Base-by-base conservation (phyloP, 1,140 invertebrate species). In the Tetragonula clypearis region DNA sequence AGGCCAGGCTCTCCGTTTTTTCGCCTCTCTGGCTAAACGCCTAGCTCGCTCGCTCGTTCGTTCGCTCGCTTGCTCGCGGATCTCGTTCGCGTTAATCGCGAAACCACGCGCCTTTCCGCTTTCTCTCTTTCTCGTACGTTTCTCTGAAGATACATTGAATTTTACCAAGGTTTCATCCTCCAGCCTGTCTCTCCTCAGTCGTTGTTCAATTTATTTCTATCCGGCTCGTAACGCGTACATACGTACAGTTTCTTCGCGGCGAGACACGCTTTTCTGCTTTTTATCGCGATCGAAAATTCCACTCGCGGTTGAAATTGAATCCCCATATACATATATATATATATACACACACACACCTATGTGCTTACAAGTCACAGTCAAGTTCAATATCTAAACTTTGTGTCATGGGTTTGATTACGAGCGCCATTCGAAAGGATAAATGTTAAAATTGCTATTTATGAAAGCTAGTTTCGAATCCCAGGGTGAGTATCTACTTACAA, bases 101-200 rank as follows among this genome's bases (percentile, higher is more conserved):
- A 68, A 68, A 35, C 66, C 66, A 30, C 66, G 17, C 5, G 69
- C 15, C 3, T 14, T 60, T 69, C 14, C 60, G 6, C 30, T 56
- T 49, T 23, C 41, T 49, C 41, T 49, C 41, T 49, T 8, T 49
- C 41, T 49, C 6, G 41, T 8, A 49, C 41, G 41, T 49, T 49
- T 49, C 41, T 49, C 8, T 49, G 8, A 68, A 83, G 80, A 68
- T 88, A 76, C 84, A 87, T 87, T 79, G 85, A 88, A 88, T 87
- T 83, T 80, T 78, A 55, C 73, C 26, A 66, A 79, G 55, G 71
- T 74, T 72, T 75, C 80, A 58, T 66, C 53, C 79, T 0, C 6
- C 41, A 49, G 66, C 30, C 62, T 17, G 23, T 74, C 23, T 19
- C 19, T 60, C n/a, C 65, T 19, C 26, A 41, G 78, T 3, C n/a